Percentiles rank a stretch among this genome's conserved stretches.
phyloP scores from a whole-genome alignment of 2,888 invertebrate species.

The Melinaea menophilus region DNA sequence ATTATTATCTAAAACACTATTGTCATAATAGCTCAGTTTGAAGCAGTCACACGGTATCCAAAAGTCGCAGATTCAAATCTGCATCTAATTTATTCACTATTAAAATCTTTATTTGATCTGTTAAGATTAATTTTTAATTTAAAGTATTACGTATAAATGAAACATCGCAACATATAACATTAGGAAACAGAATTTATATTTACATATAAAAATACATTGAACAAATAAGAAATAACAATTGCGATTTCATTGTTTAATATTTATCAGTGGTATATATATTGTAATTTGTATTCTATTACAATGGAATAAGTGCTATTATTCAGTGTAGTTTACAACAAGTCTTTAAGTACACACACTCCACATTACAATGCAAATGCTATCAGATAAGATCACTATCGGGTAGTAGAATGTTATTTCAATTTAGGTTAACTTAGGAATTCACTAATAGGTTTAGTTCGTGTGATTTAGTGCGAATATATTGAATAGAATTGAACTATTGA shows the following conservation, averaged over 20 bases:
- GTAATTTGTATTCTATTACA: constrained; percentile 9
- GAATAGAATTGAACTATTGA: not conserved
- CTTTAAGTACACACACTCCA: constrained; percentile 18
- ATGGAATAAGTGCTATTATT: constrained; percentile 10
- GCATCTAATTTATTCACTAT: too few species aligned
- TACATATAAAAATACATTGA: not conserved
- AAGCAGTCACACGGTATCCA: too few species aligned
- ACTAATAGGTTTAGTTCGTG: constrained; percentile 19
- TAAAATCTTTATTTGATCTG: too few species aligned
- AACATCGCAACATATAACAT: too few species aligned
- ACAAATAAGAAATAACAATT: not conserved
- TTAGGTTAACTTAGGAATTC: constrained; percentile 28
- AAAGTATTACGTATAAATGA: too few species aligned
- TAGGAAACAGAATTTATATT: not conserved
- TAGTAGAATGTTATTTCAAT: constrained; percentile 27
- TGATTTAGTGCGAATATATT: constrained; percentile 11
- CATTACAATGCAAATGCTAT: constrained; percentile 27
- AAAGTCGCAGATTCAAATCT: too few species aligned
- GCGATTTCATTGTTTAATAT: not conserved
- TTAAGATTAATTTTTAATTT: too few species aligned
- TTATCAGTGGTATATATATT: not conserved
- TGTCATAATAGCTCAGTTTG: too few species aligned
- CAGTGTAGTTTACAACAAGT: constrained; percentile 8
- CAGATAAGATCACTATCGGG: constrained; percentile 30
- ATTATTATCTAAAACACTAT: too few species aligned